Base-by-base conservation (phyloP, 30 jellyfish, hydroid and myxozoan species). In the Aurelia sp. region DNA sequence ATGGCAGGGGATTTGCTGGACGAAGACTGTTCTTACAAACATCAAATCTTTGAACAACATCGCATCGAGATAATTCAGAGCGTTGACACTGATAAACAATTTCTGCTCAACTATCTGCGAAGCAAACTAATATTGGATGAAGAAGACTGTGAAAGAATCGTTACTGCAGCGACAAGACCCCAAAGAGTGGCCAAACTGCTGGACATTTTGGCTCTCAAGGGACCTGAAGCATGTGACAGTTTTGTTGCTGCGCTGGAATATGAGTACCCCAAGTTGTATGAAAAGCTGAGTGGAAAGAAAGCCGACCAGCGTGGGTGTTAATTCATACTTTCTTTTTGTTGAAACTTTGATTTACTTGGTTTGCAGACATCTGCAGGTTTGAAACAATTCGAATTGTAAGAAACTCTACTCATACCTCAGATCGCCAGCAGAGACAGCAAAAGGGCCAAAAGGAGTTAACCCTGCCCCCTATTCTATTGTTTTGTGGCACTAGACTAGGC, bases 231-330 rank as follows among this genome's bases (percentile, higher is more conserved):
- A 17, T 24, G 59, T 19, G 61, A 62, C 13, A 97, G 90, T 58
- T 95, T 95, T 85, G 69, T 95, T 19, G 97, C 90, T 59, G 97
- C 99, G 19, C 68, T 95, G 74, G 98, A 95, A 40, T 95, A 63
- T 67, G 99, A 95, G 47, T 90, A 90, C 57, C 99, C 99, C 44
- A 27, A 5, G 11, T 84, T 95, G 33, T 95, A 82, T 68, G 93
- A 95, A 79, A 86, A 74, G 59, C 51, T 88, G 47, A 86, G 98
- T 31, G 99, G 99, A 55, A 89, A 95, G 78, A 80, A 84, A 58
- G 97, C 99, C 9, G 88, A 82, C 35, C 61, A 84, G 38, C 70
- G 92, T 82, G 58, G 27, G 92, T 68, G 16, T n/a, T 3, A 22
- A 38, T 47, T 8, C 17, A 67, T 19, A 17, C 52, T 67, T 20